phyloP scores from a whole-genome alignment of 2,113 vertebrate genomes.

The Mastomys natalensis region DNA sequence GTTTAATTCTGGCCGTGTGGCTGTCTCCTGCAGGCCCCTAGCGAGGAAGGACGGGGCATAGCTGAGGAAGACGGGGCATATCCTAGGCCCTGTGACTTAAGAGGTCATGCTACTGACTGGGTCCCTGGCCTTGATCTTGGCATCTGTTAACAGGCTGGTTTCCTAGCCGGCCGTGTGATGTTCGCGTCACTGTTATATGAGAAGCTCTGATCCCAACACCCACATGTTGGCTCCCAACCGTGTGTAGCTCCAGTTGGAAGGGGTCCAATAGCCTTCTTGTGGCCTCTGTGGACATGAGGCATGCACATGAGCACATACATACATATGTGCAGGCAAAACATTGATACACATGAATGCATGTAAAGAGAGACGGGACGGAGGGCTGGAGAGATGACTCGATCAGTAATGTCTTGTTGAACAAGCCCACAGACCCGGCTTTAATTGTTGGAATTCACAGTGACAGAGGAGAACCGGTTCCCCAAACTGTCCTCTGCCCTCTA shows the following conservation, averaged over 20 bases:
- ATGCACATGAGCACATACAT: neutral
- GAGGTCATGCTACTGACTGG: neutral
- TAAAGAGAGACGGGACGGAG: neutral
- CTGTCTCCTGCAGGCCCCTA: neutral
- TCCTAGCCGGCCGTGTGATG: neutral
- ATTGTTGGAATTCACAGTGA: neutral
- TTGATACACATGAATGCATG: neutral
- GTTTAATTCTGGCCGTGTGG: accelerated
- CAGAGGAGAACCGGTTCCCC: neutral
- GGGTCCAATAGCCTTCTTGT: neutral
- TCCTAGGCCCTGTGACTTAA: no score
- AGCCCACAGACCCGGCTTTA: neutral
- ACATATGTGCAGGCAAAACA: neutral
- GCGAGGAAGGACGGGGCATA: no score
- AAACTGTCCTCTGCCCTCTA: neutral
- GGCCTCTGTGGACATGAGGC: neutral
- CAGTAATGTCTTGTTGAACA: no score
- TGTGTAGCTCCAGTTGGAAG: neutral
- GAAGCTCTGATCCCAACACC: neutral
- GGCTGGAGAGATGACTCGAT: no score
- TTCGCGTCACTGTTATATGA: no score
- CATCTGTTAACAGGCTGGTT: neutral
- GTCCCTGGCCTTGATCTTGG: neutral
- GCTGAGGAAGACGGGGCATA: neutral
- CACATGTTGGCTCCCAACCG: neutral